Conservation (phyloP, 1,140 invertebrate genomes). For the Euglossa dilemma region DNA sequence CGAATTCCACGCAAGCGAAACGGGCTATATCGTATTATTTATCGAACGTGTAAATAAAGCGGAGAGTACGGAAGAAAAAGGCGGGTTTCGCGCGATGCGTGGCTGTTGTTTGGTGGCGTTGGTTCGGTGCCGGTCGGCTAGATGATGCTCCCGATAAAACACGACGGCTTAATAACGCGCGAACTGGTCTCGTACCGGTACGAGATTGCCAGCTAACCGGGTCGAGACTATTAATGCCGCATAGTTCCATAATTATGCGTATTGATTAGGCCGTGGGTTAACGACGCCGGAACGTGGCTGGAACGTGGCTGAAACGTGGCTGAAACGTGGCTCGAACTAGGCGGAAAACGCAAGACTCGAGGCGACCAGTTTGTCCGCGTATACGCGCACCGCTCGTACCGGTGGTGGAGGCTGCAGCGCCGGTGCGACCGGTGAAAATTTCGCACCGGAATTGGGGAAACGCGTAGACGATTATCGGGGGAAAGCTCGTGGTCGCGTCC, state of each 20-base stretch:
- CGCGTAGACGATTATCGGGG: constrained; percentile 22
- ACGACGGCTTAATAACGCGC: constrained; percentile 67
- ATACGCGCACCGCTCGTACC: background rate
- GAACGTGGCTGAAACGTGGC: constrained; percentile 13
- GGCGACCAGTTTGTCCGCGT: background rate
- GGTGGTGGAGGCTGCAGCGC: too few species aligned
- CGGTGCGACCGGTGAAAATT: background rate
- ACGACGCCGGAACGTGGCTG: constrained; percentile 37
- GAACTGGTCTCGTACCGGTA: constrained; percentile 58
- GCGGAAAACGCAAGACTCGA: background rate
- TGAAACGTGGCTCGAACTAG: constrained; percentile 12
- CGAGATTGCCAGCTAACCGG: constrained; percentile 57
- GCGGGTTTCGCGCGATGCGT: background rate
- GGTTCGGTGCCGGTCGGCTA: constrained; percentile 59
- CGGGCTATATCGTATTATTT: too few species aligned
- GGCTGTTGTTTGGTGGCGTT: constrained; percentile 42
- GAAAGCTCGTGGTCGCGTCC: constrained; percentile 31
- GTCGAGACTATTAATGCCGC: constrained; percentile 61
- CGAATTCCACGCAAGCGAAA: too few species aligned
- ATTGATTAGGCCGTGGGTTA: constrained; percentile 64
- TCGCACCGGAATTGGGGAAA: constrained; percentile 20
- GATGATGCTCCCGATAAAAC: constrained; percentile 71
- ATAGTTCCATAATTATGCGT: constrained; percentile 72
- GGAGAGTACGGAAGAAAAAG: too few species aligned
- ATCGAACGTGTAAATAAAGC: too few species aligned